These are phyloP conservation scores for Ochotona curzoniae DNA, from an alignment of 2,113 vertebrate species.

Conservation along the genomic window DNA sequence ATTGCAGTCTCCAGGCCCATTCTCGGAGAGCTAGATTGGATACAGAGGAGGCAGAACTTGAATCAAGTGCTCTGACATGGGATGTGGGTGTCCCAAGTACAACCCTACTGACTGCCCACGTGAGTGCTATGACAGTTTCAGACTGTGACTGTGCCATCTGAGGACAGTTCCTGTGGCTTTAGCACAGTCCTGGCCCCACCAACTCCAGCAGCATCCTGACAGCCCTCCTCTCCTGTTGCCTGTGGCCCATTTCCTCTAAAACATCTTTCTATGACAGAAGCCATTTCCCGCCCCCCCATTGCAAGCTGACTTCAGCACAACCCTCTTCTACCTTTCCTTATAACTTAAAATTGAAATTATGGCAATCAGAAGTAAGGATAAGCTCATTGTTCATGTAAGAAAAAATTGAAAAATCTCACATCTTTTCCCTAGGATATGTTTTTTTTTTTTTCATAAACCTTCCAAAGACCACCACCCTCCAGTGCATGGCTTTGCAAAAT, in stretches of 20 bases:
- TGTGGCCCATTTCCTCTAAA: constrained; percentile 73
- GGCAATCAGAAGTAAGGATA: neutral
- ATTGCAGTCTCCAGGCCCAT: no score
- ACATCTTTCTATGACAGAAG: constrained; percentile 75
- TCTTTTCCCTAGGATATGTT: no score
- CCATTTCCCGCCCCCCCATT: constrained; percentile 51
- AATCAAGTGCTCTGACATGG: no score
- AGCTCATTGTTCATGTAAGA: neutral
- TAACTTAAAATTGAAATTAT: constrained; percentile 14
- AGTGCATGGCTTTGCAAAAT: no score
- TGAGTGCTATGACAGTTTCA: neutral
- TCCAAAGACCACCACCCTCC: no score
- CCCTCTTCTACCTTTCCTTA: neutral
- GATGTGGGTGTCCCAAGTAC: no score
- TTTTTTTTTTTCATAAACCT: no score
- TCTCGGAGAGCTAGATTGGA: no score
- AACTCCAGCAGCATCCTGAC: no score
- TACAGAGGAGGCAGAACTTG: no score
- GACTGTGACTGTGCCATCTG: constrained; percentile 10
- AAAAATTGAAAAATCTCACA: no score
- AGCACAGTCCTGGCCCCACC: neutral
- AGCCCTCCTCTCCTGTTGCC: neutral
- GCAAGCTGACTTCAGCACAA: neutral
- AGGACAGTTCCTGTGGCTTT: neutral
- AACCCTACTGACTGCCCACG: no score